phyloP scores from a whole-genome alignment of 1,140 invertebrate genomes.

The Rhopalosiphum maidis region DNA sequence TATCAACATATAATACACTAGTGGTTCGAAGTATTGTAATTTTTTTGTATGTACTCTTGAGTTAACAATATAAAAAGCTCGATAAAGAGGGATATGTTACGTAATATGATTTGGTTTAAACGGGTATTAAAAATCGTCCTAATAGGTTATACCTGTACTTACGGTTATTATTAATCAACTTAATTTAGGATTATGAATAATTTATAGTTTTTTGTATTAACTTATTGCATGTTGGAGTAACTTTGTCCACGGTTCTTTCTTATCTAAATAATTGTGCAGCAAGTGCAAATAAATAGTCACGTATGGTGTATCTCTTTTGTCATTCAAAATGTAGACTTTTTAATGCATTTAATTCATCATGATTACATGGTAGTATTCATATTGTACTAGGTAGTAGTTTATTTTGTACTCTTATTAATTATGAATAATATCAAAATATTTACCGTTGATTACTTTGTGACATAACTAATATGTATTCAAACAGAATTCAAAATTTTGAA shows the following conservation, averaged over 20 bases:
- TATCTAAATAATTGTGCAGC: background rate
- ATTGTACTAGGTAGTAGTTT: background rate
- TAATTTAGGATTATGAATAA: background rate
- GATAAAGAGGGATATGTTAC: background rate
- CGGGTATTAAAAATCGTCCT: no score
- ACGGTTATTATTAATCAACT: background rate
- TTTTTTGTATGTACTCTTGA: background rate
- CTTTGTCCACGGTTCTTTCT: background rate
- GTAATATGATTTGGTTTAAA: background rate
- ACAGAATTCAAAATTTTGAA: background rate
- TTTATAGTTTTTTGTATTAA: background rate
- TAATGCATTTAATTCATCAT: background rate
- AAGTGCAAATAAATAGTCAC: slow-evolving; percentile 23
- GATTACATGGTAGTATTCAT: background rate
- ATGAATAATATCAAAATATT: background rate
- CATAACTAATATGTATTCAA: background rate
- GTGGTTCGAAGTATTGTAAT: background rate
- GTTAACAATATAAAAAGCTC: background rate
- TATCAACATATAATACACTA: background rate
- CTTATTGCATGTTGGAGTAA: background rate
- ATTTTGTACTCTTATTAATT: background rate
- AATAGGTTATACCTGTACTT: background rate
- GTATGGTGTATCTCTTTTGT: background rate
- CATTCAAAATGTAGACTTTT: background rate
- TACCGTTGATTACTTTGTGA: background rate